Evolutionary conservation across 2,113 vertebrate species (phyloP), one percentile per base, ranked within the genome.

Genomic region (Tretioscincus oriximinensis): DNA sequence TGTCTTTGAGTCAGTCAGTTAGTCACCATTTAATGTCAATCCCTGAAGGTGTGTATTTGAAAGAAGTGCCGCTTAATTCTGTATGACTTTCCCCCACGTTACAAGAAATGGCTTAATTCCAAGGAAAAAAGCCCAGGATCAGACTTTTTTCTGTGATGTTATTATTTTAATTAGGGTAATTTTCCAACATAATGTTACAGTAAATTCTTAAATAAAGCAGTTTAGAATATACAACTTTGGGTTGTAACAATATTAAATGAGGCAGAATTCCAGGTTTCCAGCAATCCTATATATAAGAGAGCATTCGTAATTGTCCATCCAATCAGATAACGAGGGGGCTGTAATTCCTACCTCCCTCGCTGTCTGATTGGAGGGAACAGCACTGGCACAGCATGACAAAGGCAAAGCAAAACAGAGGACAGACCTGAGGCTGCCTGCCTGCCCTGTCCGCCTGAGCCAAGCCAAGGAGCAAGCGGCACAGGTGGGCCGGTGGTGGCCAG

Each of bases 1-100:
- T 79, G 51, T 74, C 14, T 81, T 85, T 85, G 75, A 76, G 41
- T 78, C 47, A 84, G 21, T 49, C 67, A 14, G 18, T 58, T 14
- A 58, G 18, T 58, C 54, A 58, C 18, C 54, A 58, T 58, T 16
- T n/a, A n/a, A n/a, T n/a, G n/a, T n/a, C n/a, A n/a, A n/a, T n/a
- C n/a, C n/a, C n/a, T n/a, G n/a, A n/a, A n/a, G n/a, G n/a, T n/a
- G n/a, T n/a, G n/a, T n/a, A n/a, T 11, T 29, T 66, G 64, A 7
- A 66, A 16, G 31, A 54, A 68, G 22, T 29, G 49, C 24, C 29
- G 18, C 9, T 79, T 70, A 61, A 71, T 61, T 70, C 14, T 47
- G 18, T 63, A 6, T 5, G 54, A 18, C 2, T 49, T 63, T 66
- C 41, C 51, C 45, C 2, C 65, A n/a, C n/a, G 45, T 75, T 68